Conservation (phyloP, 2,888 invertebrate species). For the Ethmia dodecea region DNA sequence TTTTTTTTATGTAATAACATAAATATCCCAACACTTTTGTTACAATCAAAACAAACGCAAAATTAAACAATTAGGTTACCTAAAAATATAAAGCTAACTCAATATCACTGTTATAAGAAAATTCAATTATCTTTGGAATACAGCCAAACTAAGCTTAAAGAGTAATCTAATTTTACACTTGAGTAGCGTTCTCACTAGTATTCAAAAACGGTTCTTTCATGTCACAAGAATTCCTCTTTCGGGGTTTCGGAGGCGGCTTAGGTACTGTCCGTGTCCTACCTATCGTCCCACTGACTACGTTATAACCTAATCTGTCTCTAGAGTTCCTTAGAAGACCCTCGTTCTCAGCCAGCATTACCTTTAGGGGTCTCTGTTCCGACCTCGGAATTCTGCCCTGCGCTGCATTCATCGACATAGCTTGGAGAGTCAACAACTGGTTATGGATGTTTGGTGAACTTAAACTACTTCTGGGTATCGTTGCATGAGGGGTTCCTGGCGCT, state of each 20-base stretch:
- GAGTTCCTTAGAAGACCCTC: conserved; percentile 46
- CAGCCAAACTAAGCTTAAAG: background rate
- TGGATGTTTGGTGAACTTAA: conserved; percentile 73
- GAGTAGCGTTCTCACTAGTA: conserved; percentile 90
- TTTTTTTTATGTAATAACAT: too few relatives aligned
- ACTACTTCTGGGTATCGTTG: conserved; percentile 65
- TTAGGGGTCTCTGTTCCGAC: conserved; percentile 53
- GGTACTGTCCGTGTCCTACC: conserved; percentile 79
- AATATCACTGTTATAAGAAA: background rate
- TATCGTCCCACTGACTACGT: conserved; percentile 49
- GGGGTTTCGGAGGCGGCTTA: conserved; percentile 87
- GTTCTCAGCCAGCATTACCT: conserved; percentile 52
- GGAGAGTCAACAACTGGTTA: conserved; percentile 62
- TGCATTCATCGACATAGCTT: conserved; percentile 50
- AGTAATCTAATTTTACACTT: conserved; percentile 78
- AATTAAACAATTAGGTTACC: too few relatives aligned
- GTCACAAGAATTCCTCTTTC: conserved; percentile 81
- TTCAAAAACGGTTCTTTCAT: conserved; percentile 86
- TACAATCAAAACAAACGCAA: too few relatives aligned
- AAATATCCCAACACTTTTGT: too few relatives aligned
- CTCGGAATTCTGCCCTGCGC: conserved; percentile 28
- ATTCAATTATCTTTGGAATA: background rate
- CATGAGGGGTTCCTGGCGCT: conserved; percentile 71
- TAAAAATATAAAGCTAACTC: too few relatives aligned
- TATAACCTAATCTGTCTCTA: conserved; percentile 41